Conservation (phyloP, 2,888 invertebrate species). For the Agrochola lota region DNA sequence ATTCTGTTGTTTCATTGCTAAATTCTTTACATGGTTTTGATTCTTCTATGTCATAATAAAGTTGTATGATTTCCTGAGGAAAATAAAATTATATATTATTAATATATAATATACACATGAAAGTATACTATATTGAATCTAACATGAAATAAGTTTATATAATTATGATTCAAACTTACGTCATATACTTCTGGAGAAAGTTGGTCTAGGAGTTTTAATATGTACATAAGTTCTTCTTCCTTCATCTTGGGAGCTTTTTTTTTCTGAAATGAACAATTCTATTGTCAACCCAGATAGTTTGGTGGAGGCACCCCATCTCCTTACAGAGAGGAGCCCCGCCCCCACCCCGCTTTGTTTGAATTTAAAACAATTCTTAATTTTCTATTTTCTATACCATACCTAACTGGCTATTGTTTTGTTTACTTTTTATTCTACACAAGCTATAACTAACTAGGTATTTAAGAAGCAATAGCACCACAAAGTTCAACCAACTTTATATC, state of each 20-base stretch:
- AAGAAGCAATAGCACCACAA: background rate
- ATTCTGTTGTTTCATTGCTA: slow-evolving; percentile 78
- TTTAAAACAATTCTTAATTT: background rate
- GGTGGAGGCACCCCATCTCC: background rate
- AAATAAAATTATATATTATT: background rate
- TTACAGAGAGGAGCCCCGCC: too few relatives aligned
- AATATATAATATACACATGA: too few relatives aligned
- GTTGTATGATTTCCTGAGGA: slow-evolving; percentile 83
- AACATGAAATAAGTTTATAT: too few relatives aligned
- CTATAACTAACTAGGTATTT: background rate
- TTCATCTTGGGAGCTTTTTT: slow-evolving; percentile 75
- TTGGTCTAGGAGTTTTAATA: slow-evolving; percentile 83
- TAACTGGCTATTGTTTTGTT: background rate
- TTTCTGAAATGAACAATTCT: slow-evolving; percentile 47
- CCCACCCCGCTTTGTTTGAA: background rate
- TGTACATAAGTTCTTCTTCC: slow-evolving; percentile 86
- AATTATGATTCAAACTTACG: slow-evolving; percentile 71
- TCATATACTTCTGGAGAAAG: slow-evolving; percentile 81
- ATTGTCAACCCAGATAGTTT: background rate
- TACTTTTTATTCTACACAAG: background rate
- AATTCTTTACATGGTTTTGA: slow-evolving; percentile 77
- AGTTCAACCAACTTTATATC: slow-evolving; percentile 19
- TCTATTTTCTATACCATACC: background rate
- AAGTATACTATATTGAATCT: too few relatives aligned
- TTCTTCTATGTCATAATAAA: slow-evolving; percentile 79